Base-by-base conservation (phyloP, 2,113 vertebrate genomes). In the Psephotus haematonotus region DNA sequence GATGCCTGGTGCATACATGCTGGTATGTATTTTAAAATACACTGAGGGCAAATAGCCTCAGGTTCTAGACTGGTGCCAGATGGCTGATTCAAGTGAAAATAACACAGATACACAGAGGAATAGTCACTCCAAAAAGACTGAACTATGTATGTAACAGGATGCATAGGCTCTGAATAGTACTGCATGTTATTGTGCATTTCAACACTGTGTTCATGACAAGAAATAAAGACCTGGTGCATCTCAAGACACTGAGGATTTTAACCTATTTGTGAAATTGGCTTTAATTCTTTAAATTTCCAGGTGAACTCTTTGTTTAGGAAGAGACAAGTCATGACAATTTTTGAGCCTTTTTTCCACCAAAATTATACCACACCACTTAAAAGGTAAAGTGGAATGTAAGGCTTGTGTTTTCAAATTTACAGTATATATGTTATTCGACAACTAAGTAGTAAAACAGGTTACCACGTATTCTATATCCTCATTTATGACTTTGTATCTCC, bases 231-330 rank as follows among this genome's bases (percentile, higher is more conserved):
- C 13, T 69, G 28, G 82, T 77, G 13, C 9, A 68, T 70, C n/a
- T 80, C 53, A 67, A 76, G 39, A 85, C 33, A 49, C 16, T 53
- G 17, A 77, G n/a, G 83, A 93, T 83, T 68, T 83, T 82, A 90
- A 87, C 41, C 47, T 85, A 13, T 86, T 94, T 96, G 83, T 90
- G 77, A 81, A 83, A 72, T 9, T 20, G 28, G 24, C 11, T 76
- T 92, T 76, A 88, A 81, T 86, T 70, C 47, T 82, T 81, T 94
- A 33, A 82, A 41, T 88, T 94, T 86, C 43, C 63, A 84, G 59
- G 13, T 55, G 29, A 84, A 69, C 13, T 31, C 31, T 83, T 92
- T 23, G 12, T 67, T 95, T 88, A 95, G 57, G 67, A 95, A 95
- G 24, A 67, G 57, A 90, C 41, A 80, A 85, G 17, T n/a, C 88